Percentiles rank a stretch among this genome's conserved stretches.
Evolutionary conservation across 2,113 vertebrate genomes (phyloP).

Genomic region (Halichoeres trimaculatus): DNA sequence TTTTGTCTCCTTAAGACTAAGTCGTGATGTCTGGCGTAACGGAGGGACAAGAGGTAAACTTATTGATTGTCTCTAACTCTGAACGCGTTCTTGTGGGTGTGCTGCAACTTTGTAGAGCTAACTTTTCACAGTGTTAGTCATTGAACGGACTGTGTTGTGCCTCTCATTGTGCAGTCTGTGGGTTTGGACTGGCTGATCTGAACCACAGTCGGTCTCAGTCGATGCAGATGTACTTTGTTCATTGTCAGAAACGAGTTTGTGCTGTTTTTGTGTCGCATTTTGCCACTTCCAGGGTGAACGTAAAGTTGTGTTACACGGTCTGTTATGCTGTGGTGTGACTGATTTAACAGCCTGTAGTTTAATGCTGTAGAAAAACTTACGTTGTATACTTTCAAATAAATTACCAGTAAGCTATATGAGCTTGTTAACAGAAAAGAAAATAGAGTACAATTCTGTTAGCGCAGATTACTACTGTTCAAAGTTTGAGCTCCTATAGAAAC

Average conservation of each 20-base stretch:
- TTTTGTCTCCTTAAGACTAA: background rate
- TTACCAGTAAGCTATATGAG: background rate
- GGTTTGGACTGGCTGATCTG: background rate
- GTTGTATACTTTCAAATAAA: constrained; percentile 2
- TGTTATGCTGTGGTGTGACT: background rate
- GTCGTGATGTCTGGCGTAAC: constrained; percentile 70
- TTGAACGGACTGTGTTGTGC: background rate
- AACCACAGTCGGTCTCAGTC: background rate
- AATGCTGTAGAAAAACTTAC: background rate
- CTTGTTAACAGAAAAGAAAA: background rate
- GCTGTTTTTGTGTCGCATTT: background rate
- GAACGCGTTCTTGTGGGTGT: background rate
- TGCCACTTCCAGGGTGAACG: background rate
- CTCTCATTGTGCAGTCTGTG: background rate
- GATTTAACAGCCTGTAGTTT: constrained; percentile 22
- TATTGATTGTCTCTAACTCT: background rate
- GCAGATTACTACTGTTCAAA: too few species aligned
- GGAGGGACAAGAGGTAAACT: constrained; percentile 67
- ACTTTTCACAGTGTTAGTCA: background rate
- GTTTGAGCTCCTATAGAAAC: constrained; percentile 17
- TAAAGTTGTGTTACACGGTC: background rate
- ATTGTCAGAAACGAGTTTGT: background rate
- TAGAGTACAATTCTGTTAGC: background rate
- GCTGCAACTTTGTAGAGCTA: constrained; percentile 10
- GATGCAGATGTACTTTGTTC: background rate